Percentiles rank a stretch among this genome's conserved stretches.
Evolutionary conservation across 2,113 vertebrate genomes (phyloP).

Genomic region (Cryptotis parvus): DNA sequence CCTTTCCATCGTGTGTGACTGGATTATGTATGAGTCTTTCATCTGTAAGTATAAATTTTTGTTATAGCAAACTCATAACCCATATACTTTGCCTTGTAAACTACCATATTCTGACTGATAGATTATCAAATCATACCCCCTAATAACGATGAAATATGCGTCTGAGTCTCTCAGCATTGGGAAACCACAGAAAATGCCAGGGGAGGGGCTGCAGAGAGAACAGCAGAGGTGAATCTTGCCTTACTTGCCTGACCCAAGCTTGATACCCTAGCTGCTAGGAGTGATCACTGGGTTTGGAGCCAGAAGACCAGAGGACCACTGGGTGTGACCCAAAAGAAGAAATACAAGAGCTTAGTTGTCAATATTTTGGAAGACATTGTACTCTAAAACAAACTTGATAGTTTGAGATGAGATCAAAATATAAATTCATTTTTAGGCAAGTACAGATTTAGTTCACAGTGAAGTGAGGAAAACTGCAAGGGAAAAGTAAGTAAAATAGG

Average conservation of each 20-base stretch:
- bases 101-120: background rate
- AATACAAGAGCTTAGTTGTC: constrained; percentile 1
- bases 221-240: too few species aligned
- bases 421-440: background rate
- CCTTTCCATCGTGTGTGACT: constrained; percentile 87
- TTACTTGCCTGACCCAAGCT: too few species aligned
- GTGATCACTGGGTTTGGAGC: too few species aligned
- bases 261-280: too few species aligned
- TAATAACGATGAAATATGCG: background rate
- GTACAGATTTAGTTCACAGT: background rate
- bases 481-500: background rate
- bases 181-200: background rate
- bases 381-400: background rate
- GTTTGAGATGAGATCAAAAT: constrained; percentile 20
- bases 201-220: too few species aligned
- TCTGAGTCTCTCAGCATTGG: background rate
- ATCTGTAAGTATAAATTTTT: constrained; percentile 90
- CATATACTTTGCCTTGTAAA: background rate
- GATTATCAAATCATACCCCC: background rate
- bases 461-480: constrained; percentile 24
- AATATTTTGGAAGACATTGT: background rate
- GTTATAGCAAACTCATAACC: background rate
- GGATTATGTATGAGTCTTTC: constrained; percentile 91
- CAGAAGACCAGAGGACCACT: too few species aligned
- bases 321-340: background rate